These are phyloP conservation scores for Yponomeuta malinellus DNA, from an alignment of 2,888 invertebrate genomes.

Conservation along the genomic window DNA sequence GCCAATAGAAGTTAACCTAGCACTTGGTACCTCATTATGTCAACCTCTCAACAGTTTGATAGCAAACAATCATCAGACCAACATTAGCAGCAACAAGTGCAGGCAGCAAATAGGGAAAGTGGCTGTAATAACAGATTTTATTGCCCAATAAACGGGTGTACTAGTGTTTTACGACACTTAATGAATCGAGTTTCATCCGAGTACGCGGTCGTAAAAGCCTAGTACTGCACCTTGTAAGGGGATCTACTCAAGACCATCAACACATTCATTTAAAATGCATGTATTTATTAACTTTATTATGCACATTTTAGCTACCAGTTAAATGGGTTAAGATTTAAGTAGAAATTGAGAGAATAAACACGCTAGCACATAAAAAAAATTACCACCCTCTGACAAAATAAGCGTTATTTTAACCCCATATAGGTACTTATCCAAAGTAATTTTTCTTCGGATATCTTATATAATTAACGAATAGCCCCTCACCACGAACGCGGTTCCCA, in stretches of 20 bases:
- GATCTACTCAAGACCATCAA: neutral
- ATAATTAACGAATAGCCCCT: neutral
- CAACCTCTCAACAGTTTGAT: neutral
- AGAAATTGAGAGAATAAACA: too few species aligned
- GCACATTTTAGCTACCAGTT: too few species aligned
- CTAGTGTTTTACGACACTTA: conserved; percentile 11
- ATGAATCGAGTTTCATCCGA: conserved; percentile 10
- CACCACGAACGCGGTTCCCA: neutral
- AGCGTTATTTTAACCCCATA: too few species aligned
- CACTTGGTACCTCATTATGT: too few species aligned
- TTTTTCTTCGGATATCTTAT: too few species aligned
- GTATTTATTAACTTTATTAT: too few species aligned
- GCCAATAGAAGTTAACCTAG: too few species aligned
- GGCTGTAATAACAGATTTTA: conserved; percentile 6
- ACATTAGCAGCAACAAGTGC: neutral
- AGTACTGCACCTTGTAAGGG: conserved; percentile 4
- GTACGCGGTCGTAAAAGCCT: neutral
- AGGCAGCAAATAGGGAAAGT: conserved; percentile 8
- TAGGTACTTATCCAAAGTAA: too few species aligned
- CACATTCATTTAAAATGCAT: too few species aligned
- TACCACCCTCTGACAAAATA: too few species aligned
- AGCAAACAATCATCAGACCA: neutral
- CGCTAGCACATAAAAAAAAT: too few species aligned
- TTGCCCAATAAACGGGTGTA: conserved; percentile 13
- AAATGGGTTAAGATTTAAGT: too few species aligned